Conservation (phyloP, 2,797 vertebrate species). For the Lutjanus campechanus region DNA sequence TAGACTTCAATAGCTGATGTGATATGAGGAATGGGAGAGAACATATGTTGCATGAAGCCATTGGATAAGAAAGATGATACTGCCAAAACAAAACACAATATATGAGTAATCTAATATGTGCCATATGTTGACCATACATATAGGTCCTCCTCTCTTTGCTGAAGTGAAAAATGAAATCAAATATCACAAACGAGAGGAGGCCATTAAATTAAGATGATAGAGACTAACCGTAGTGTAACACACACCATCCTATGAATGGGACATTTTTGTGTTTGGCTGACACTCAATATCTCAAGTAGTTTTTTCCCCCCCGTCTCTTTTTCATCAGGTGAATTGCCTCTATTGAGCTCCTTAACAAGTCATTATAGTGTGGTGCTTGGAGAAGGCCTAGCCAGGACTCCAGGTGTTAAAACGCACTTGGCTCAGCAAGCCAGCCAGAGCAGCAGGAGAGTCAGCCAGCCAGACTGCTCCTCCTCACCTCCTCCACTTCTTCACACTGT, state of each 20-base stretch:
- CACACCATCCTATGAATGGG: constrained; percentile 65
- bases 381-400: constrained; percentile 59
- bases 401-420: constrained; percentile 80
- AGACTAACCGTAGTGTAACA: constrained; percentile 66
- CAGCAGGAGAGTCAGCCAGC: constrained; percentile 41
- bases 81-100: constrained; percentile 82
- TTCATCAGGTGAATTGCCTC: constrained; percentile 76
- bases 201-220: constrained; percentile 81
- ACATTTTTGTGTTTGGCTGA: constrained; percentile 74
- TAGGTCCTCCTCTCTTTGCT: constrained; percentile 68
- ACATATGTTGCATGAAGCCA: constrained; percentile 83
- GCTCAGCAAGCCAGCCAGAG: constrained; percentile 42
- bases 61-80: constrained; percentile 76
- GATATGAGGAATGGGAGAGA: constrained; percentile 74
- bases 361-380: constrained; percentile 65
- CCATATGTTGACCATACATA: constrained; percentile 86
- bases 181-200: constrained; percentile 78
- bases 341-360: constrained; percentile 75
- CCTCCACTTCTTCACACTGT: constrained; percentile 23
- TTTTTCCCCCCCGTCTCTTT: constrained; percentile 38
- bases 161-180: constrained; percentile 83
- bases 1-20: constrained; percentile 69
- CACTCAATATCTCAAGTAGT: constrained; percentile 70
- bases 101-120: constrained; percentile 86
- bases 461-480: constrained; percentile 38